Percentiles rank a stretch among this genome's conserved stretches.
Conservation (phyloP, 2,888 invertebrate genomes). For the Tiliacea aurago region DNA sequence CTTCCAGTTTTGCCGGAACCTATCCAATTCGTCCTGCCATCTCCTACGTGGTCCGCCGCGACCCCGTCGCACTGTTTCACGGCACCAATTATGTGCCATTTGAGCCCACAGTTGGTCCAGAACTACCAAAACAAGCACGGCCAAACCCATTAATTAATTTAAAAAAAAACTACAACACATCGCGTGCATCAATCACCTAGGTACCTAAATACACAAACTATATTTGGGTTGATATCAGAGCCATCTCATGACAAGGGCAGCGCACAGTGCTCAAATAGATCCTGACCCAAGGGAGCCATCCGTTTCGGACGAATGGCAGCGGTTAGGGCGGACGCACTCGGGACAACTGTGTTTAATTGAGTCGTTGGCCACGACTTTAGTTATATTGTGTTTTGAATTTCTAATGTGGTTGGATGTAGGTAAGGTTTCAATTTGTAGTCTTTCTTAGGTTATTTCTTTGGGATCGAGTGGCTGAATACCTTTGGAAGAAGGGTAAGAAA, state of each 20-base stretch:
- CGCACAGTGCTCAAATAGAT: conserved; percentile 70
- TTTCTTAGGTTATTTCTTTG: not conserved
- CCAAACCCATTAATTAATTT: conserved; percentile 4
- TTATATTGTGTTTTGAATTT: conserved; percentile 67
- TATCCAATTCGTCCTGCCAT: no score
- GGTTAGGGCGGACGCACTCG: conserved; percentile 65
- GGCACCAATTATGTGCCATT: no score
- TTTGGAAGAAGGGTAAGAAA: not conserved
- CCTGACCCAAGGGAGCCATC: conserved; percentile 73
- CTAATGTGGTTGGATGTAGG: conserved; percentile 46
- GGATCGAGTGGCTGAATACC: not conserved
- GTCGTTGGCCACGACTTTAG: conserved; percentile 62
- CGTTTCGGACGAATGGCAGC: conserved; percentile 69
- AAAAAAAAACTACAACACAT: not conserved
- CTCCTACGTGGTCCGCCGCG: no score
- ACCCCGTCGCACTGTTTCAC: no score
- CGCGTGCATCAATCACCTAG: conserved; percentile 20
- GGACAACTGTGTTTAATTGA: conserved; percentile 68
- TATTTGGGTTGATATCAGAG: conserved; percentile 58
- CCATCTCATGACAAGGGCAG: conserved; percentile 53
- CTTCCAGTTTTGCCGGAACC: no score
- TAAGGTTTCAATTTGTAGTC: conserved; percentile 23
- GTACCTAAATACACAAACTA: conserved; percentile 40
- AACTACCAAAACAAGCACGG: no score
- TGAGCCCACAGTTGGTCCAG: no score